These are phyloP conservation scores for Mormyrops boulengeri DNA, from an alignment of 2,797 vertebrate genomes.

Conservation along the genomic window DNA sequence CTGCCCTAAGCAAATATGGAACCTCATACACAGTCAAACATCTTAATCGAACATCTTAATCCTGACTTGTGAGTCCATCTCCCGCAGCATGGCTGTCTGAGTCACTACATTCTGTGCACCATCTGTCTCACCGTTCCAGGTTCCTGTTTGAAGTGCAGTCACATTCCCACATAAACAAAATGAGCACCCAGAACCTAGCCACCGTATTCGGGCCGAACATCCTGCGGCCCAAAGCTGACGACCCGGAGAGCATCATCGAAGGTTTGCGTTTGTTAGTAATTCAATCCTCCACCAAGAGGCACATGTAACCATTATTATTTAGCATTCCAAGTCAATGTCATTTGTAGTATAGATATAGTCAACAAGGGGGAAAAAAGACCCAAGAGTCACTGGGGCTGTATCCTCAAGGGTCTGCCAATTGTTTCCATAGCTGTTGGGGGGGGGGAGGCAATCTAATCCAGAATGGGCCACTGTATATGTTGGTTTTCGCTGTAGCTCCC, in stretches of 20 bases:
- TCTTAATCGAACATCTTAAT: not conserved
- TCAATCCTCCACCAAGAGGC: too few relatives aligned
- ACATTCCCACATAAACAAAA: constrained; percentile 63
- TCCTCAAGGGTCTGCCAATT: too few relatives aligned
- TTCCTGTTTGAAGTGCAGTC: constrained; percentile 70
- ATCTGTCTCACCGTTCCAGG: constrained; percentile 36
- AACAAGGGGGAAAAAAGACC: not conserved
- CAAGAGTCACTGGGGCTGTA: not conserved
- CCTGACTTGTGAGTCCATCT: not conserved
- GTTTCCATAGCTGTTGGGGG: too few relatives aligned
- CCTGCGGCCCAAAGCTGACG: constrained; percentile 65
- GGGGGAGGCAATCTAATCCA: not conserved
- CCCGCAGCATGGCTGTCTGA: not conserved
- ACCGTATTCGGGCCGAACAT: constrained; percentile 74
- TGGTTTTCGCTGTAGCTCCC: not conserved
- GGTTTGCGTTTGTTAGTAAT: constrained; percentile 39
- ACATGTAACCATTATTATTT: not conserved
- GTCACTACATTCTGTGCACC: not conserved
- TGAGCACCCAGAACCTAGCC: constrained; percentile 66
- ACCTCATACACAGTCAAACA: not conserved
- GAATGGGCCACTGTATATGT: not conserved
- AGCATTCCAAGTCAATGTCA: not conserved
- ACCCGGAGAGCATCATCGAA: constrained; percentile 66
- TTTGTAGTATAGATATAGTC: not conserved
- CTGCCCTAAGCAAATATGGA: not conserved